Evolutionary conservation across 2,113 vertebrate species (phyloP).

Genomic region (Poeciliopsis retropinna): DNA sequence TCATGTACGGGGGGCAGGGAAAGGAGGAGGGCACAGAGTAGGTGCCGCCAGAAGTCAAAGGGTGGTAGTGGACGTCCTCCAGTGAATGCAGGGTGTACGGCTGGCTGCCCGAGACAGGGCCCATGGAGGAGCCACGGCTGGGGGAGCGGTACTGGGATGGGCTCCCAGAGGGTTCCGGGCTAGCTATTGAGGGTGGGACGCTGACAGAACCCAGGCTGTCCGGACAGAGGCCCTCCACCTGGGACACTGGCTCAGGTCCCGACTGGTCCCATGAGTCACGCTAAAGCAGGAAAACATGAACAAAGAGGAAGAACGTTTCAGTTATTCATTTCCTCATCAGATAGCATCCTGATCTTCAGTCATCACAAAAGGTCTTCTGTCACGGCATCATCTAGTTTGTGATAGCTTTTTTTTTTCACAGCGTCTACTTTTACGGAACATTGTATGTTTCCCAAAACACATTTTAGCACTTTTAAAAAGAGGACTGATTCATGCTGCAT

Average conservation of each 20-base stretch:
- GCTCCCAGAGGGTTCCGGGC: constrained; percentile 75
- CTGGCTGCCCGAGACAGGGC: constrained; percentile 74
- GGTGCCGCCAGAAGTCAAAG: constrained; percentile 66
- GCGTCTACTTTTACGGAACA: not conserved
- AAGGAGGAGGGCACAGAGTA: constrained; percentile 76
- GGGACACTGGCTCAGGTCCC: constrained; percentile 77
- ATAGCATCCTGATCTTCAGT: not conserved
- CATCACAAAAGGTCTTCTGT: constrained; percentile 24
- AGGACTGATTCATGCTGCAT: not conserved
- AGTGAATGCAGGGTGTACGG: constrained; percentile 85
- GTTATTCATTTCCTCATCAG: constrained; percentile 22
- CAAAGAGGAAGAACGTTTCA: constrained; percentile 16
- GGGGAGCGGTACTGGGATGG: constrained; percentile 79
- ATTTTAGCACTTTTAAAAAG: not conserved
- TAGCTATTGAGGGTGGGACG: constrained; percentile 75
- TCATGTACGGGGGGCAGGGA: constrained; percentile 81
- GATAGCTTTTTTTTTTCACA: not conserved
- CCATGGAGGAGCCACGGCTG: constrained; percentile 74
- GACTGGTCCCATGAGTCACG: constrained; percentile 91
- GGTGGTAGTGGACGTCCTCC: constrained; percentile 86
- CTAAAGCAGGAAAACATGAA: constrained; percentile 70
- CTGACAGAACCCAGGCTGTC: constrained; percentile 79
- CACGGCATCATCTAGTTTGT: not conserved
- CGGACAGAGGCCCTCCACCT: constrained; percentile 75
- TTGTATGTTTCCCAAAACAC: not conserved